Evolutionary conservation across 2,113 vertebrate genomes (phyloP).

Genomic region (Tychaedon coryphoeus): DNA sequence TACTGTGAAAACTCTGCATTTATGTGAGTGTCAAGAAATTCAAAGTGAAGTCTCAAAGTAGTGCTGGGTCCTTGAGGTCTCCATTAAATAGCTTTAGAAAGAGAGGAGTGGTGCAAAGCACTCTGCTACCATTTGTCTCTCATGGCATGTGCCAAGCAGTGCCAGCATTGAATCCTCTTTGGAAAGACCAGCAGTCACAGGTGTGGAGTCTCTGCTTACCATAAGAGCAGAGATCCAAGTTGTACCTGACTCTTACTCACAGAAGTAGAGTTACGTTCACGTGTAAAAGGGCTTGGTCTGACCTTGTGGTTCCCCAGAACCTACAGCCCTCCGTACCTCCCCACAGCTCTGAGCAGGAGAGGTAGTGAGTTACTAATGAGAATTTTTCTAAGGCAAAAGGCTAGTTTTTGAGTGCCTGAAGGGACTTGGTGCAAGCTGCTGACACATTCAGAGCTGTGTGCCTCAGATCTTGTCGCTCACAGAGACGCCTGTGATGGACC

Average conservation of each 20-base stretch:
- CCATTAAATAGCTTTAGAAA: neutral
- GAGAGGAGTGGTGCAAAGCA: neutral
- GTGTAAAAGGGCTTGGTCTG: neutral
- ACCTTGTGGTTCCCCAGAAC: neutral
- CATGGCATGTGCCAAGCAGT: fast-evolving
- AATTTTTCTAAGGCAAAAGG: neutral
- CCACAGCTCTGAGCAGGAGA: neutral
- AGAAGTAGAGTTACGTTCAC: fast-evolving
- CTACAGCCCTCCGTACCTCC: neutral
- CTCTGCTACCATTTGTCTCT: neutral
- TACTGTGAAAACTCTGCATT: neutral
- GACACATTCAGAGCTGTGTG: neutral
- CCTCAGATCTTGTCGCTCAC: neutral
- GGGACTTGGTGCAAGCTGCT: neutral
- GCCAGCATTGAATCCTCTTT: neutral
- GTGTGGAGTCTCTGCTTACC: neutral
- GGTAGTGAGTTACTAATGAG: neutral
- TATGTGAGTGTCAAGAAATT: neutral
- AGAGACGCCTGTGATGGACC: neutral
- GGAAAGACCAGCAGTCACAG: neutral
- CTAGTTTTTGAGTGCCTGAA: neutral
- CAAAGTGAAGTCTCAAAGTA: neutral
- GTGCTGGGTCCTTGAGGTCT: neutral
- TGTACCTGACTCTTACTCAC: neutral
- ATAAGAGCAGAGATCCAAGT: neutral